These are phyloP conservation scores for Notodonta dromedarius DNA, from an alignment of 2,888 invertebrate species.

Conservation along the genomic window DNA sequence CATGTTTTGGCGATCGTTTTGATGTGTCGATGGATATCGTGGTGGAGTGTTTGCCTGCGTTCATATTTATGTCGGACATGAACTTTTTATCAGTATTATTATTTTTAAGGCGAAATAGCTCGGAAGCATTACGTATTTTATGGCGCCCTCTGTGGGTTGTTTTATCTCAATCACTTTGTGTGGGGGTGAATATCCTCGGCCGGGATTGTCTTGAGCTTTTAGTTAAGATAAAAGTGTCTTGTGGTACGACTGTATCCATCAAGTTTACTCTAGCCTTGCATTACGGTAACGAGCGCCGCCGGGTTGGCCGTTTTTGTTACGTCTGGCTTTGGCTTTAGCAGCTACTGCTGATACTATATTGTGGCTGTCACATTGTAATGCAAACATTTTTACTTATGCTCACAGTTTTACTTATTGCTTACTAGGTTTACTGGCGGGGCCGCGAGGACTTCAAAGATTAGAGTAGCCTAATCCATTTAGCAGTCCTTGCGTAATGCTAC, in stretches of 20 bases:
- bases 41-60: slow-evolving; percentile 13
- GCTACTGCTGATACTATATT: slow-evolving; percentile 33
- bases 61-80: slow-evolving; percentile 14
- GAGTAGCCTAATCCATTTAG: too few species aligned
- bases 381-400: slow-evolving; percentile 3
- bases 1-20: slow-evolving; percentile 34
- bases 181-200: slow-evolving; percentile 33
- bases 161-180: slow-evolving; percentile 31
- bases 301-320: slow-evolving; percentile 31
- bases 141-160: slow-evolving; percentile 18
- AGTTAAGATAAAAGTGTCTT: slow-evolving; percentile 51
- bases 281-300: slow-evolving; percentile 57
- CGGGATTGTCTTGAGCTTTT: slow-evolving; percentile 39
- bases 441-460: too few species aligned
- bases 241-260: slow-evolving; percentile 54
- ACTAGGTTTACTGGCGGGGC: too few species aligned
- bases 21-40: slow-evolving; percentile 23
- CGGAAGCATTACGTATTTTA: slow-evolving; percentile 21
- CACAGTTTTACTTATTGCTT: too few species aligned
- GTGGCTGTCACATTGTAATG: slow-evolving; percentile 30
- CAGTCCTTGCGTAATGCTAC: too few species aligned
- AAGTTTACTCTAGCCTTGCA: slow-evolving; percentile 57
- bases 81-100: slow-evolving; percentile 2
- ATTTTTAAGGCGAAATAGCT: slow-evolving; percentile 6
- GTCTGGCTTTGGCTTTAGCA: slow-evolving; percentile 31